Conservation (phyloP, 2,113 vertebrate species). For the Dunckerocampus dactyliophorus region DNA sequence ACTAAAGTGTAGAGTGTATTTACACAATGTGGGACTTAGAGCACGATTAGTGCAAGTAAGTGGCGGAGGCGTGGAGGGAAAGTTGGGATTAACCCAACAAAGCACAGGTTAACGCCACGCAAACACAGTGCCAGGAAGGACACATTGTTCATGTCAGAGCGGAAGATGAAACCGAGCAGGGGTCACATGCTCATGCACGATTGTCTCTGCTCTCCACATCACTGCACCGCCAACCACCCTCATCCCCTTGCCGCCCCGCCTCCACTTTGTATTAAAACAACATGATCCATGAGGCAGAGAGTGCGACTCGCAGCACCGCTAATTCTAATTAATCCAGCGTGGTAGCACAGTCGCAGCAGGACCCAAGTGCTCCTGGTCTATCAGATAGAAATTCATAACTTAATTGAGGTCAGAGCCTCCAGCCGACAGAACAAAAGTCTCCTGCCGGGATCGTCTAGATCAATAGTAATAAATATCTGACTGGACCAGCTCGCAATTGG, state of each 20-base stretch:
- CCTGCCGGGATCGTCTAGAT: conserved; percentile 89
- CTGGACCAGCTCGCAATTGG: conserved; percentile 79
- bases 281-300: conserved; percentile 88
- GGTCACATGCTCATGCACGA: conserved; percentile 10
- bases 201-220: conserved; percentile 23
- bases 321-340: conserved; percentile 99
- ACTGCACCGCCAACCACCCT: not conserved
- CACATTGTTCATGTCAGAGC: conserved; percentile 15
- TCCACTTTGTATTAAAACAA: conserved; percentile 95
- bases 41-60: conserved; percentile 34
- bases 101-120: conserved; percentile 44
- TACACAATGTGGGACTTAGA: conserved; percentile 33
- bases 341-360: conserved; percentile 78
- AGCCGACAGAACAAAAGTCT: conserved; percentile 96
- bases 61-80: conserved; percentile 6
- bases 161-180: conserved; percentile 11
- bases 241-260: conserved; percentile 45
- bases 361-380: conserved; percentile 91
- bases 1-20: conserved; percentile 20
- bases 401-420: conserved; percentile 99
- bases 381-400: conserved; percentile 99
- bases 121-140: conserved; percentile 37
- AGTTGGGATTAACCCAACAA: conserved; percentile 51
- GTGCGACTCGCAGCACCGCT: conserved; percentile 84
- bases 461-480: conserved; percentile 99